Evolutionary conservation across 2,113 vertebrate species (phyloP), one percentile per base, ranked within the genome.

Genomic region (Otis tarda): DNA sequence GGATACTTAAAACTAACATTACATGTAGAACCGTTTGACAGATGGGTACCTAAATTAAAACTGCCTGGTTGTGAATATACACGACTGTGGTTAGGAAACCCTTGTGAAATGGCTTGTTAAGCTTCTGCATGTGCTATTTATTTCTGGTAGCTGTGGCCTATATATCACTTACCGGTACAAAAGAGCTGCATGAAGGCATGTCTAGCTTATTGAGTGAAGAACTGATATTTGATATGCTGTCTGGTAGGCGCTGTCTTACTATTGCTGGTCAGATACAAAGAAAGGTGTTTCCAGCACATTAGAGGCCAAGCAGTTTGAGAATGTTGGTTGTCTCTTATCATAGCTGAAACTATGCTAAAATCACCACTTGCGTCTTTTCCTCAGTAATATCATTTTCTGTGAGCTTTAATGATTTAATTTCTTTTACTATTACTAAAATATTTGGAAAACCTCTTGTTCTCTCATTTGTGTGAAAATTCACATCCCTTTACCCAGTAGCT

Each of bases 151-250:
- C 50, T 53, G 24, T 2, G 3, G 18, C 11, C 45, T 70, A 5
- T 47, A 3, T 47, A 7, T 35, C 18, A 12, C 18, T 67, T 50
- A 10, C 6, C 22, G 31, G 7, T 35, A 56, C 9, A 39, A 52
- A 55, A 41, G 16, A 77, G 37, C 41, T 77, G 45, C 31, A 47
- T 0, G 0, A 64, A 68, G 28, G 37, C 21, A 8, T 7, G 6
- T 45, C n/a, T 55, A 17, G 39, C 33, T 76, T 56, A 30, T 7
- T 3, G 5, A 55, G 12, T 10, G 39, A 61, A 53, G 52, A 75
- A 22, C 8, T 71, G n/a, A 15, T 53, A 25, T 52, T 84, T 82
- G 24, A 56, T 65, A 9, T 53, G n/a, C 20, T 79, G 9, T 37
- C 47, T 45, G 19, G 30, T 43, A 56, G 5, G 30, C 52, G 31